phyloP scores from a whole-genome alignment of 1,140 invertebrate species.

The Mercenaria mercenaria region DNA sequence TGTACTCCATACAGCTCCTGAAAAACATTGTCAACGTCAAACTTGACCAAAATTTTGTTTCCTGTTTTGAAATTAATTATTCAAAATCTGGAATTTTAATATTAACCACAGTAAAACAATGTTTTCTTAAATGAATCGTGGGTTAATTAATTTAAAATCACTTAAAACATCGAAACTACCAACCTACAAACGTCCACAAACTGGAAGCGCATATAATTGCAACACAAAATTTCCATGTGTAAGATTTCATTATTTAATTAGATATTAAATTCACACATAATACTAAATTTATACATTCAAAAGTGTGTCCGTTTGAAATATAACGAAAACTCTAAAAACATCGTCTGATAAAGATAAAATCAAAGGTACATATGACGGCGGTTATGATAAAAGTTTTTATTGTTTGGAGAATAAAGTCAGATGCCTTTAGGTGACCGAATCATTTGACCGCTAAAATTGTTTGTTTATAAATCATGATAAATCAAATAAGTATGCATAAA shows the following conservation, averaged over 20 bases:
- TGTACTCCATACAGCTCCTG: conserved; percentile 2
- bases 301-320: neutral
- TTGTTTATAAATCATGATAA: neutral
- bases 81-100: neutral
- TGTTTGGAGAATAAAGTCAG: neutral
- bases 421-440: neutral
- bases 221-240: neutral
- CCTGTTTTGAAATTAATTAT: neutral
- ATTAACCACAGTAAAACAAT: no score
- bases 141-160: no score
- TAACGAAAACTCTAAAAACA: neutral
- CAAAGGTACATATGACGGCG: neutral
- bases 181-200: neutral
- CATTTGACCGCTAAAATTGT: neutral
- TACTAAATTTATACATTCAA: neutral
- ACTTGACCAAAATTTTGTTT: no score
- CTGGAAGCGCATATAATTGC: neutral
- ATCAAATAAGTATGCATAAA: no score
- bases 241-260: neutral
- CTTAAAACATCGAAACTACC: neutral
- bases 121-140: no score
- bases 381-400: neutral
- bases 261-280: neutral
- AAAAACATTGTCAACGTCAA: neutral
- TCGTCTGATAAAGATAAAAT: neutral